Evolutionary conservation across 2,888 invertebrate genomes (phyloP).

Genomic region (Prenolepis imparis): DNA sequence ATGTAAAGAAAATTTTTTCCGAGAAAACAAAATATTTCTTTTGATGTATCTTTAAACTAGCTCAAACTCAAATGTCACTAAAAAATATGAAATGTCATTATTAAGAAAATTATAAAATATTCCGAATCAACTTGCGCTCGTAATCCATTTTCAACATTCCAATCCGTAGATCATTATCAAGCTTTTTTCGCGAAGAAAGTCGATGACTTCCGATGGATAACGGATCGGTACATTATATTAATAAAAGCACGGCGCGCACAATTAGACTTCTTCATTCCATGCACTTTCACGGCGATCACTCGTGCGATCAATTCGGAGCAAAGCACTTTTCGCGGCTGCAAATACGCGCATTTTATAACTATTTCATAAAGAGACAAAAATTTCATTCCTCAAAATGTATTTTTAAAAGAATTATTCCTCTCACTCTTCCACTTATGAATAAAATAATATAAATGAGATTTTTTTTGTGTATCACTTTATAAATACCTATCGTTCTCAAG

Average conservation of each 20-base stretch:
- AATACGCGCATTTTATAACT: constrained; percentile 7
- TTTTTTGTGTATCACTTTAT: background rate
- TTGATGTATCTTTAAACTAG: background rate
- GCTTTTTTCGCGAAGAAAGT: constrained; percentile 29
- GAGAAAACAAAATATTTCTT: background rate
- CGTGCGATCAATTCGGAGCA: constrained; percentile 41
- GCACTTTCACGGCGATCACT: constrained; percentile 54
- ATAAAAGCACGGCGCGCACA: constrained; percentile 48
- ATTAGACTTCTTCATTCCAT: constrained; percentile 45
- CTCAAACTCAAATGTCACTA: background rate
- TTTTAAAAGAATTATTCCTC: background rate
- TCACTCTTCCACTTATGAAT: background rate
- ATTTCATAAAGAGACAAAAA: background rate
- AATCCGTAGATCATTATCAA: background rate
- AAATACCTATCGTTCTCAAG: too few species aligned
- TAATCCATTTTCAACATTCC: background rate
- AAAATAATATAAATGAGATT: background rate
- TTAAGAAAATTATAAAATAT: background rate
- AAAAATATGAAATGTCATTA: background rate
- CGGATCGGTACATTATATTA: constrained; percentile 20
- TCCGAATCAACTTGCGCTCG: background rate
- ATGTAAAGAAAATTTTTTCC: background rate
- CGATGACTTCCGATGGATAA: constrained; percentile 38
- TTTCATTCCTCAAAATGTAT: background rate
- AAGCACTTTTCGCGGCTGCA: constrained; percentile 37